phyloP scores from a whole-genome alignment of 1,140 invertebrate genomes.

The Megathymus violae region DNA sequence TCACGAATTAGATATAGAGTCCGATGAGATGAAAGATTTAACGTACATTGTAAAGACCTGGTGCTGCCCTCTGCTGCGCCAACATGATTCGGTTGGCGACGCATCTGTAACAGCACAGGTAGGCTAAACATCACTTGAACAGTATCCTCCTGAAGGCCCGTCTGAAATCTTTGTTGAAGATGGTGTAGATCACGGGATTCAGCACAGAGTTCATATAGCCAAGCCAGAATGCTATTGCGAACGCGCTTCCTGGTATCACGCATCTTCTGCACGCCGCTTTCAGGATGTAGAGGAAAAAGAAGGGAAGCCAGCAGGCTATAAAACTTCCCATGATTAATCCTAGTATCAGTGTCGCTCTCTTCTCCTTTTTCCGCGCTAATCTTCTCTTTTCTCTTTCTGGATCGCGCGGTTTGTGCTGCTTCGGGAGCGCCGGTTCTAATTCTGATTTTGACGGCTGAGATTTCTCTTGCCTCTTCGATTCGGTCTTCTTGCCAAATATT shows the following conservation, averaged over 20 bases:
- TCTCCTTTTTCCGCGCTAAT: conserved; percentile 97
- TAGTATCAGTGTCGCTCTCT: conserved; percentile 97
- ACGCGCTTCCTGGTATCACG: conserved; percentile 92
- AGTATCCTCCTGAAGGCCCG: conserved; percentile 97
- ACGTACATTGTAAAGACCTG: conserved; percentile 83
- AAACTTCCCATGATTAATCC: conserved; percentile 99
- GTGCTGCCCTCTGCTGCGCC: conserved; percentile 85
- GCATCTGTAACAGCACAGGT: conserved; percentile 89
- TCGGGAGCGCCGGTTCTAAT: conserved; percentile 85
- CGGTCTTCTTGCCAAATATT: conserved; percentile 88
- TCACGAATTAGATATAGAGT: conserved; percentile 19
- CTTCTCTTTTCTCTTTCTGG: conserved; percentile 96
- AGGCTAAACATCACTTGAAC: conserved; percentile 95
- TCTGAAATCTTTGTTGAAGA: conserved; percentile 99
- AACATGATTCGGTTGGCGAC: conserved; percentile 85
- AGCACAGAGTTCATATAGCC: conserved; percentile 99
- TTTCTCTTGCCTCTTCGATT: conserved; percentile 76
- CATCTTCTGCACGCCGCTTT: conserved; percentile 91
- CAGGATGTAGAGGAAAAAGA: conserved; percentile 97
- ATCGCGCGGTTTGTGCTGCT: conserved; percentile 90
- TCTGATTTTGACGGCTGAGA: conserved; percentile 78
- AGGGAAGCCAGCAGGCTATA: conserved; percentile 99
- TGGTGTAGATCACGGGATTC: conserved; percentile 99
- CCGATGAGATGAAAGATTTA: conserved; percentile 46
- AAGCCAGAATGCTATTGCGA: conserved; percentile 98